These are phyloP conservation scores for Porites rus DNA, from an alignment of 92 coral and sea anemone genomes.

Conservation along the genomic window DNA sequence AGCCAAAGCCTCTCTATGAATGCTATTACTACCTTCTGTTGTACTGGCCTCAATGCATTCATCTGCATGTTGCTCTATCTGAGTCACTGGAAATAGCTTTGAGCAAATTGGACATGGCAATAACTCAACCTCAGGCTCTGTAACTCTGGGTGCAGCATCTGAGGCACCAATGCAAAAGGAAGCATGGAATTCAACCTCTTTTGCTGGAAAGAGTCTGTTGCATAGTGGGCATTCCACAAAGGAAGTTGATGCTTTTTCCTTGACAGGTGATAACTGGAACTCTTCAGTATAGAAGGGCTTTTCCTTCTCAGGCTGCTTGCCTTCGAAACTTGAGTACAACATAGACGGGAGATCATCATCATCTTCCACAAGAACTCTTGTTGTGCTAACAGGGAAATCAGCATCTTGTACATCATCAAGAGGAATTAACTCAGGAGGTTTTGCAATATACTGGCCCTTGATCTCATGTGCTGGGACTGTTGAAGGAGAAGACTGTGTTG, in stretches of 20 bases:
- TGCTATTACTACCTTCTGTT: constrained; percentile 11
- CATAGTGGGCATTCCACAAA: constrained; percentile 79
- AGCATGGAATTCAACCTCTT: constrained; percentile 66
- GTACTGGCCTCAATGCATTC: constrained; percentile 55
- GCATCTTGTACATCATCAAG: neutral
- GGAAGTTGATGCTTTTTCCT: neutral
- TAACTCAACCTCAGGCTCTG: constrained; percentile 7
- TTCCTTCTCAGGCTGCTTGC: neutral
- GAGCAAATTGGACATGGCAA: constrained; percentile 76
- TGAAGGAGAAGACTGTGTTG: constrained; percentile 12
- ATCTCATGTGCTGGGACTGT: constrained; percentile 2
- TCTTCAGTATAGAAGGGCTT: constrained; percentile 5
- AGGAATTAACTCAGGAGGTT: neutral
- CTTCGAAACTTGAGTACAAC: neutral
- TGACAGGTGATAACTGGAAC: constrained; percentile 13
- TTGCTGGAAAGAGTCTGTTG: constrained; percentile 39
- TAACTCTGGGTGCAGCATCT: neutral
- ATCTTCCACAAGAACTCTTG: constrained; percentile 9
- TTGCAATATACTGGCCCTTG: neutral
- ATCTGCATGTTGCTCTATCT: constrained; percentile 70
- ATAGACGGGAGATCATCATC: constrained; percentile 26
- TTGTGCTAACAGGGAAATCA: neutral
- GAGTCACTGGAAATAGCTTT: constrained; percentile 38
- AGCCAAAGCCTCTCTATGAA: constrained; percentile 11
- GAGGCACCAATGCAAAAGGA: constrained; percentile 51